Base-by-base conservation (phyloP, 2,113 vertebrate species). In the Lutjanus erythropterus region DNA sequence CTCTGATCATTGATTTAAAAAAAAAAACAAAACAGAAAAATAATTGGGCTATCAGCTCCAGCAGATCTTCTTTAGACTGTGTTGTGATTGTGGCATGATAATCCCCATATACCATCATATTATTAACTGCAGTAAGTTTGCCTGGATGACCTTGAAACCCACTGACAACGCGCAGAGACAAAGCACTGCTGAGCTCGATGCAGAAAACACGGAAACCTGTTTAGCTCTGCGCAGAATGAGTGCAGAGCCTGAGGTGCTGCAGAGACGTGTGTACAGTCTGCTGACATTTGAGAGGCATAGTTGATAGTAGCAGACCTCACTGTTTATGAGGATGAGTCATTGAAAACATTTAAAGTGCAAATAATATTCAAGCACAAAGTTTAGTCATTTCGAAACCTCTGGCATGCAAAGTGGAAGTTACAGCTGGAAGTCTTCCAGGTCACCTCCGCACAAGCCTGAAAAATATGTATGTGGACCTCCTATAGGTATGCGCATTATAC, bases 331-430 rank as follows among this genome's bases (percentile, higher is more conserved):
- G 52, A 84, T 75, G 77, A 89, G 74, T 84, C 66, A 75, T 0
- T 64, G 47, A 71, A 81, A 75, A 75, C 52, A 77, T 35, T 70
- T 60, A 15, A 67, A 66, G 61, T 49, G 37, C 56, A 75, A 83
- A 77, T 70, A 55, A 42, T 75, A 59, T 74, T 67, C 18, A 59
- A 61, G 61, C 79, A 46, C 64, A 81, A 85, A 62, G 64, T 68
- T 56, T 33, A 56, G 69, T 78, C 41, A 47, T 58, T 72, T 67
- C 39, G 49, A 68, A 59, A 39, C 39, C 68, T n/a, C 64, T 64
- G 69, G 56, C 58, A 66, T 27, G 53, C 25, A 41, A 5, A 65
- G 49, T 8, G 11, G 23, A 60, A 56, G 66, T 58, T 80, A 12
- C 25, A 66, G 49, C 74, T 72, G 71, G 60, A 80, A 29, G 49